Conservation (phyloP, 1,140 invertebrate genomes). For the Lethrus apterus region DNA sequence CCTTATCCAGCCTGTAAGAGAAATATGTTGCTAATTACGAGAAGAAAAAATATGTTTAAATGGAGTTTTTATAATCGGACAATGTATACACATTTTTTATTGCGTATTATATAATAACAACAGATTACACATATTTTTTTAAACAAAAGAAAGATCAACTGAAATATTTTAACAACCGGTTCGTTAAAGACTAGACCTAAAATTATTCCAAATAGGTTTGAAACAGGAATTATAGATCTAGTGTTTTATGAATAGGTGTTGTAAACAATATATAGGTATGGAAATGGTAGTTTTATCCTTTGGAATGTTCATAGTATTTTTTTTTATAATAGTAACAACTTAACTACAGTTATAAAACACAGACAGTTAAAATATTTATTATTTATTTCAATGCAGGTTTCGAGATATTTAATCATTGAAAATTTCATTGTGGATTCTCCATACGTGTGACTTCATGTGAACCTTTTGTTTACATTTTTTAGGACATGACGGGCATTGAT, state of each 20-base stretch:
- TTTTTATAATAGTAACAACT: too few relatives aligned
- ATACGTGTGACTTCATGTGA: constrained; percentile 10
- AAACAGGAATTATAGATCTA: too few relatives aligned
- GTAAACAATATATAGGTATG: neutral
- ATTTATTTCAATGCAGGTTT: neutral
- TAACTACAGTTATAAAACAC: too few relatives aligned
- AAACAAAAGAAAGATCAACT: too few relatives aligned
- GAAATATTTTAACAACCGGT: too few relatives aligned
- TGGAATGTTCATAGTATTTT: too few relatives aligned
- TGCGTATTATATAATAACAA: neutral
- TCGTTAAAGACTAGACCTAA: too few relatives aligned
- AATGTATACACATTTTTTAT: neutral
- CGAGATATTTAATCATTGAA: neutral
- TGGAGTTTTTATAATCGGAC: neutral
- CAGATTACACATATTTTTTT: constrained; percentile 5
- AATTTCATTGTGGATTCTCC: constrained; percentile 2
- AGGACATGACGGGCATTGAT: constrained; percentile 62
- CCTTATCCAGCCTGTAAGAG: too few relatives aligned
- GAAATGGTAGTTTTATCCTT: neutral
- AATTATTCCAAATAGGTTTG: too few relatives aligned
- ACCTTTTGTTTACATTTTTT: constrained; percentile 17
- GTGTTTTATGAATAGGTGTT: constrained; percentile 4
- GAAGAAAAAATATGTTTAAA: neutral
- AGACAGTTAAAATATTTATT: neutral
- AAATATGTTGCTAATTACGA: too few relatives aligned